Percentiles rank a stretch among this genome's conserved stretches.
Conservation (phyloP, 2,797 vertebrate genomes). For the Aldrovandia affinis region DNA sequence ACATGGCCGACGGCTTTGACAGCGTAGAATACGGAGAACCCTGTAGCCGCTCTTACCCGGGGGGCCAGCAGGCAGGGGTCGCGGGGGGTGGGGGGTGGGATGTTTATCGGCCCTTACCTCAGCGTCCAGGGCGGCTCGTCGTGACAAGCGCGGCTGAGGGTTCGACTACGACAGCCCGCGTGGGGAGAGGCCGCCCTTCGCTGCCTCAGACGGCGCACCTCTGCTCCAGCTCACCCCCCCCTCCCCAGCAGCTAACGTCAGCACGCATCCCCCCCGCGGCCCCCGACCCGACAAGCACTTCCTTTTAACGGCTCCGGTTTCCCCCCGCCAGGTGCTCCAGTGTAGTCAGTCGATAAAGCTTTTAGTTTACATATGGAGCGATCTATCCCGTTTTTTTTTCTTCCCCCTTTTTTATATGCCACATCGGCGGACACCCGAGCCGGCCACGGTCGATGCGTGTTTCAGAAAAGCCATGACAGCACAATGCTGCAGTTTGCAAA, state of each 20-base stretch:
- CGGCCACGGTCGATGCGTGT: constrained; percentile 37
- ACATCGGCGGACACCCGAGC: constrained; percentile 35
- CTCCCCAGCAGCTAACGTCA: constrained; percentile 33
- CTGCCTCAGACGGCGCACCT: constrained; percentile 7
- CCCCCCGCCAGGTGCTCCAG: constrained; percentile 31
- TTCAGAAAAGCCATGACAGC: constrained; percentile 39
- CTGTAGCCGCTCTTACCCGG: neutral
- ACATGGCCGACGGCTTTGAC: neutral
- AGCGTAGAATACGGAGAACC: neutral
- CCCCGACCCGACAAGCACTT: constrained; percentile 12
- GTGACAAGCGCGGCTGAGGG: constrained; percentile 25
- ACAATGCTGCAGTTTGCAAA: constrained; percentile 47
- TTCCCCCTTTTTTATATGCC: constrained; percentile 28
- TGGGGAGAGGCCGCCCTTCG: constrained; percentile 28
- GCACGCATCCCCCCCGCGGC: neutral
- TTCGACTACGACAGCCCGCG: neutral
- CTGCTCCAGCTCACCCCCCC: constrained; percentile 30
- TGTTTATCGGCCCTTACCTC: too few species aligned
- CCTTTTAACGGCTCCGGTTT: constrained; percentile 43
- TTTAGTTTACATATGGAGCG: constrained; percentile 45
- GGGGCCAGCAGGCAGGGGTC: too few species aligned
- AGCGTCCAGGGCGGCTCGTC: constrained; percentile 15
- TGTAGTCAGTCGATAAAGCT: constrained; percentile 45
- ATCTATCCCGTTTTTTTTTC: constrained; percentile 15
- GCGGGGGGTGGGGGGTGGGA: neutral